Evolutionary conservation across 2,797 vertebrate genomes (phyloP).

Genomic region (Cercopithecus diana): DNA sequence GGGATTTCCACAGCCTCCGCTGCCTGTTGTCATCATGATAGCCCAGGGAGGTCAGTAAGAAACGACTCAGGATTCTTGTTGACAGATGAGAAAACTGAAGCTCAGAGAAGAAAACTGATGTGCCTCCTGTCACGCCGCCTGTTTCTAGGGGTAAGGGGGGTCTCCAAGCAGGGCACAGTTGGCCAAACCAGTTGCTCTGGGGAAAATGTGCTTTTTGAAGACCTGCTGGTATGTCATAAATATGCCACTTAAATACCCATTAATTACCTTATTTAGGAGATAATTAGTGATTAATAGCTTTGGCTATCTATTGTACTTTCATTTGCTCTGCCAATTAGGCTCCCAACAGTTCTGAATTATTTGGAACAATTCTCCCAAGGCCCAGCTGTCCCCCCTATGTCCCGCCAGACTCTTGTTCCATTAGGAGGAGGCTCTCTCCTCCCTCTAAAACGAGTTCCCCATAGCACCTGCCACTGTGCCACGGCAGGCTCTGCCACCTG

Average conservation of each 20-base stretch:
- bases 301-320: slow-evolving; percentile 74
- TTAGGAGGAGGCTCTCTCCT: not conserved
- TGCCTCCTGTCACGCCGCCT: rapidly evolving
- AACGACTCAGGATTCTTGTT: not conserved
- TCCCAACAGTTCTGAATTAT: slow-evolving; percentile 49
- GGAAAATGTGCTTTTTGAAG: slow-evolving; percentile 66
- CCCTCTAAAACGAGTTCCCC: not conserved
- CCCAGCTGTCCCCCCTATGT: slow-evolving; percentile 43
- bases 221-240: slow-evolving; percentile 70
- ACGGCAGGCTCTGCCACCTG: not conserved
- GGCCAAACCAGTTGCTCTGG: slow-evolving; percentile 34
- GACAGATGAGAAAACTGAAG: not conserved
- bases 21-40: not conserved
- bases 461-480: not conserved
- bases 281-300: slow-evolving; percentile 80
- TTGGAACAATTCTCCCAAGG: slow-evolving; percentile 52
- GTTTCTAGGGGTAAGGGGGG: no score
- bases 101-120: not conserved
- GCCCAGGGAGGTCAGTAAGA: not conserved
- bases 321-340: slow-evolving; percentile 68
- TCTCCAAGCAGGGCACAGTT: not conserved
- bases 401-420: slow-evolving; percentile 45
- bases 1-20: not conserved
- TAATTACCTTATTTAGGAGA: slow-evolving; percentile 73
- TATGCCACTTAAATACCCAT: slow-evolving; percentile 61